Conservation (phyloP, 2,113 vertebrate genomes). For the Osmerus mordax region DNA sequence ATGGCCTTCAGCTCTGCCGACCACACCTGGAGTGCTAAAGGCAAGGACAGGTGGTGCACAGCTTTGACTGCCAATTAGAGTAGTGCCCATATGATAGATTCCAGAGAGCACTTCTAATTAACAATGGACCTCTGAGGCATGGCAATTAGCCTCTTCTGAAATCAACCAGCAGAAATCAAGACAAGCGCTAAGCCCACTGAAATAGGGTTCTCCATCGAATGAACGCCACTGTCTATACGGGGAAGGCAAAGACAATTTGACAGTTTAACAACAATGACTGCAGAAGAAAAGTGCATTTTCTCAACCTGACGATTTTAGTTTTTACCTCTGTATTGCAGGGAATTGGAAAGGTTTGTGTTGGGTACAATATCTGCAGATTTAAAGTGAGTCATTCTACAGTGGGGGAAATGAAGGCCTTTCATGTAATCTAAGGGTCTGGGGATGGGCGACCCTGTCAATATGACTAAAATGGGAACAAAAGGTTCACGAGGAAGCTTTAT, state of each 20-base stretch:
- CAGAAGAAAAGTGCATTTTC: no score
- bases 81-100: conserved; percentile 52
- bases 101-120: conserved; percentile 62
- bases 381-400: conserved; percentile 12
- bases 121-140: conserved; percentile 56
- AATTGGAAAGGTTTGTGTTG: not conserved
- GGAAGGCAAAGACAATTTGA: no score
- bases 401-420: conserved; percentile 27
- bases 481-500: conserved; percentile 23
- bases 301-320: not conserved
- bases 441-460: conserved; percentile 30
- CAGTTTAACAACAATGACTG: no score
- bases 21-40: conserved; percentile 60
- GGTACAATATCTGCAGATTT: conserved; percentile 11
- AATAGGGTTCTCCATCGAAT: conserved; percentile 6
- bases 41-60: conserved; percentile 59
- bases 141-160: conserved; percentile 58
- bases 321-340: not conserved
- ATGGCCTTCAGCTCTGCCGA: conserved; percentile 34
- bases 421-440: conserved; percentile 34
- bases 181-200: conserved; percentile 17
- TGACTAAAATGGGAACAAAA: conserved; percentile 21
- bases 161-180: conserved; percentile 24
- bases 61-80: conserved; percentile 65
- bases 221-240: no score